These are phyloP conservation scores for Amaurobius ferox DNA, from an alignment of 2,888 invertebrate species.

Conservation along the genomic window DNA sequence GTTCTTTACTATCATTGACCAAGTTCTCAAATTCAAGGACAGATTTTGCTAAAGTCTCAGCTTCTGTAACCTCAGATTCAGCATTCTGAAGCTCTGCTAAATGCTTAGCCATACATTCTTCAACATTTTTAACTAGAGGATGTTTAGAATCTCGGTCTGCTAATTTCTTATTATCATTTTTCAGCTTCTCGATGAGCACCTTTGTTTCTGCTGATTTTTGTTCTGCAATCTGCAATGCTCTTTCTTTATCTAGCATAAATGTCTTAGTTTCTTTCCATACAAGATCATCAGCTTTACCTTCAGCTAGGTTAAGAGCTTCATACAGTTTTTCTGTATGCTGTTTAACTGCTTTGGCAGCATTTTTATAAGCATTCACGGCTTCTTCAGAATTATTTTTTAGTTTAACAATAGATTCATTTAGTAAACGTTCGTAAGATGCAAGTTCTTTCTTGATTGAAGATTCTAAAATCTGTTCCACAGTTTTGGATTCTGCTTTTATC, in stretches of 20 bases:
- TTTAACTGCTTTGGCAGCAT: slow-evolving; percentile 44
- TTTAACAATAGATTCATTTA: slow-evolving; percentile 42
- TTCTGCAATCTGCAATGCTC: slow-evolving; percentile 44
- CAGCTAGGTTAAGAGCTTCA: slow-evolving; percentile 57
- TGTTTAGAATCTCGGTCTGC: slow-evolving; percentile 22
- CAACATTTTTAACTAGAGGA: slow-evolving; percentile 44
- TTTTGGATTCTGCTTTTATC: slow-evolving; percentile 28
- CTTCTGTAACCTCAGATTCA: slow-evolving; percentile 50
- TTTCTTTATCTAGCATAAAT: slow-evolving; percentile 30
- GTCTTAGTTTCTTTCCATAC: slow-evolving; percentile 59
- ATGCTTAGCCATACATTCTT: slow-evolving; percentile 38
- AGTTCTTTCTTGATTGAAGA: slow-evolving; percentile 24
- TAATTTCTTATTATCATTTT: slow-evolving; percentile 25
- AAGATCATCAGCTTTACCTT: slow-evolving; percentile 56
- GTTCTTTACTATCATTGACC: slow-evolving; percentile 80
- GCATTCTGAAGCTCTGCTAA: slow-evolving; percentile 38
- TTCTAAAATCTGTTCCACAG: slow-evolving; percentile 31
- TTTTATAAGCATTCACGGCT: slow-evolving; percentile 24
- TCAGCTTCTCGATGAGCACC: slow-evolving; percentile 45
- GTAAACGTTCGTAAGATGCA: slow-evolving; percentile 56
- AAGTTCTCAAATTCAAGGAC: slow-evolving; percentile 62
- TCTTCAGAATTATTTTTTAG: slow-evolving; percentile 72
- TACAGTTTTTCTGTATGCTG: slow-evolving; percentile 59
- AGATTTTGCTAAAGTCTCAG: slow-evolving; percentile 60
- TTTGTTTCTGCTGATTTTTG: slow-evolving; percentile 39